Evolutionary conservation across 2,888 invertebrate genomes (phyloP).

Genomic region (Mystacides longicornis): DNA sequence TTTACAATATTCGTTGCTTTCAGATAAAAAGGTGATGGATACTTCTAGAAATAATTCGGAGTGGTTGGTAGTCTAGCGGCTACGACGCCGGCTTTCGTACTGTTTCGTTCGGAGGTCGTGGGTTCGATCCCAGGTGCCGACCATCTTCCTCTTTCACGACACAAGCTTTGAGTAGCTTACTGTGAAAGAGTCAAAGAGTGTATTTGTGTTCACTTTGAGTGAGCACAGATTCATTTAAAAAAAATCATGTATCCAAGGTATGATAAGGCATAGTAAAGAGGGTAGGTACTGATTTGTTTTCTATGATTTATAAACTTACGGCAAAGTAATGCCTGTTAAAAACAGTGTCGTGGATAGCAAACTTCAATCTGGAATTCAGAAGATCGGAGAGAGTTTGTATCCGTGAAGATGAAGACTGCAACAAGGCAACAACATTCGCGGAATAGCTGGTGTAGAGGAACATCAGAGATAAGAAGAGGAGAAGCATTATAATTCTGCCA

Average conservation of each 20-base stretch:
- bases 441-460: conserved; percentile 69
- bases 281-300: neutral
- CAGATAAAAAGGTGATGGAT: neutral
- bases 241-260: neutral
- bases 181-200: too few species aligned
- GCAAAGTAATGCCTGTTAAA: conserved; percentile 62
- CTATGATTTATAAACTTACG: conserved; percentile 35
- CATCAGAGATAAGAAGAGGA: conserved; percentile 56
- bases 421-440: conserved; percentile 66
- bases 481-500: conserved; percentile 55
- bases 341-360: conserved; percentile 62
- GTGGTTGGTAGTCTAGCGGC: too few species aligned
- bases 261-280: neutral
- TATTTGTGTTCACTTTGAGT: too few species aligned
- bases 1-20: too few species aligned
- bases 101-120: too few species aligned
- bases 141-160: too few species aligned
- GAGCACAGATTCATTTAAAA: too few species aligned
- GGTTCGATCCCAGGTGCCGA: too few species aligned
- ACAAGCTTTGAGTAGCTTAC: too few species aligned
- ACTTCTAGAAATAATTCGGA: neutral
- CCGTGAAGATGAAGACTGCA: conserved; percentile 64
- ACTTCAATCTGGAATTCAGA: conserved; percentile 54
- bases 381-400: conserved; percentile 58
- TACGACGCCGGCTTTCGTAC: too few species aligned